Percentiles rank a stretch among this genome's conserved stretches.
Conservation (phyloP, 2,888 invertebrate species). For the Lasioglossum marginatum region DNA sequence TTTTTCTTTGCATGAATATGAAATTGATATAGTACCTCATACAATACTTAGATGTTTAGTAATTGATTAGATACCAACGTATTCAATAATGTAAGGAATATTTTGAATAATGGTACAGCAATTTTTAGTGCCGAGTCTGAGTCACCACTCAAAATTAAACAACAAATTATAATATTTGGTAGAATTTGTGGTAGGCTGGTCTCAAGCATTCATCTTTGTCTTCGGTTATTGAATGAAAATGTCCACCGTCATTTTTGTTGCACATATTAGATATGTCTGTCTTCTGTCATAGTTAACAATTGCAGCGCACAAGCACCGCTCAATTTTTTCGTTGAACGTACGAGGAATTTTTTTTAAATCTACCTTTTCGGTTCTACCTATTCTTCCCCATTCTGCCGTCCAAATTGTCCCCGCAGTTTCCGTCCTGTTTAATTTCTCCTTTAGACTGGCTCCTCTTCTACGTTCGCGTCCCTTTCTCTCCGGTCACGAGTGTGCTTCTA, state of each 20-base stretch:
- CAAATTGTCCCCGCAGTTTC: constrained; percentile 10
- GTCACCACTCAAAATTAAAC: no score
- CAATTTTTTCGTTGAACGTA: background rate
- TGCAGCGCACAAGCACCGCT: background rate
- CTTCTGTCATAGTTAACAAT: background rate
- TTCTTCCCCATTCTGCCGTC: background rate
- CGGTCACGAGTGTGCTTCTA: constrained; percentile 16
- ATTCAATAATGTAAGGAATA: no score
- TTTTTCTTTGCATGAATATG: no score
- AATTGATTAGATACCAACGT: no score
- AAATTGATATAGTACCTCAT: no score
- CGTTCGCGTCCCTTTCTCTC: constrained; percentile 12
- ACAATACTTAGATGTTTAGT: no score
- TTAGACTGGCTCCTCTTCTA: background rate
- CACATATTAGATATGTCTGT: background rate
- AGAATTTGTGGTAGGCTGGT: no score
- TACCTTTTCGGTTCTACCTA: background rate
- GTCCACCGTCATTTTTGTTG: background rate
- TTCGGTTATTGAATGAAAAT: background rate
- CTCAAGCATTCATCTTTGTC: no score
- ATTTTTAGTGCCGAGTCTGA: no score
- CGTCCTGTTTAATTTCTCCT: constrained; percentile 1
- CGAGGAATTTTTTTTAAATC: constrained; percentile 3
- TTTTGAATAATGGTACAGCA: no score
- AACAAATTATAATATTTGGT: no score